Base-by-base conservation (phyloP, 2,113 vertebrate genomes). In the Telmatochromis sp. region DNA sequence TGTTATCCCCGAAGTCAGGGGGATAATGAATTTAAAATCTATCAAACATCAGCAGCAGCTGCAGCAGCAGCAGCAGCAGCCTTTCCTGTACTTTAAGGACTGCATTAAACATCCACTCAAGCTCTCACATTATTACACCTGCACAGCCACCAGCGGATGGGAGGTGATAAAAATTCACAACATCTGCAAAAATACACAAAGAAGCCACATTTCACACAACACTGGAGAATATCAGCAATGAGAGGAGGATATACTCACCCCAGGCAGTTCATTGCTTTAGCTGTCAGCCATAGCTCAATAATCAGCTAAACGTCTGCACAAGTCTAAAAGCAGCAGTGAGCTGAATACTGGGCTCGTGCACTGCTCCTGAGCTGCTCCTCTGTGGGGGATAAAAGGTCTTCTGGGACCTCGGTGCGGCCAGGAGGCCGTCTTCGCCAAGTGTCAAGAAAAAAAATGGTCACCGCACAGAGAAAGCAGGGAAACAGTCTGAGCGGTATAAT, bases 211-310 rank as follows among this genome's bases (percentile, higher is more conserved):
- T 53, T 57, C 9, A 79, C 5, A 26, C 49, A 40, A 26, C 5
- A 35, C 33, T 7, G 15, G 7, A 40, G 14, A 68, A 70, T 37
- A 57, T 78, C 10, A 81, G 9, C 49, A 9, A 14, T 7, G 13
- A 73, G 47, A 8, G 3, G 85, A 63, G 83, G 28, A 8, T 79
- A 21, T 92, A 97, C 97, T 98, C 94, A 98, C 97, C 97, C 96
- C 42, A 98, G 93, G 87, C 97, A 98, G 95, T 97, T 97, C 97
- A 98, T 98, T 84, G 87, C 95, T 92, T 90, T 42, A 93, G 90
- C 85, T 40, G 93, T 85, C 21, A 93, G 31, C 90, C 93, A 87
- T 93, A 73, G 85, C 94, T 93, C 86, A 9, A 6, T 85, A 90
- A 92, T 85, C 35, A 94, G 87, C 85, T 5, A 26, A 63, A 31